Percentiles rank a stretch among this genome's conserved stretches.
Evolutionary conservation across 1,140 invertebrate genomes (phyloP).

Genomic region (Penaeus vannamei): DNA sequence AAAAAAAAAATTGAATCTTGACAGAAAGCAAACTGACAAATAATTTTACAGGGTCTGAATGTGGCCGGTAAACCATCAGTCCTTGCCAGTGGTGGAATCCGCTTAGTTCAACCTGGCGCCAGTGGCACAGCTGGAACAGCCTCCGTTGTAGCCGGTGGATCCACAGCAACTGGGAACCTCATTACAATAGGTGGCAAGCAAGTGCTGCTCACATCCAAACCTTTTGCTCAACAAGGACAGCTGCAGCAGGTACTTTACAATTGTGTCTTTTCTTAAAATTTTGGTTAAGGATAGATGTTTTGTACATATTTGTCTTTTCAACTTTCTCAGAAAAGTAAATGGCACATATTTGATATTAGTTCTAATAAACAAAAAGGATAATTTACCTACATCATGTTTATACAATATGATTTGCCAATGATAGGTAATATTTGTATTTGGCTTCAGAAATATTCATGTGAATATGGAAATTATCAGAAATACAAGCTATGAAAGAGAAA

Average conservation of each 20-base stretch:
- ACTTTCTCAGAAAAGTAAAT: too few relatives aligned
- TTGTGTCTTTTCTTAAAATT: too few relatives aligned
- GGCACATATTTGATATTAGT: too few relatives aligned
- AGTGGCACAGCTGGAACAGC: slow-evolving; percentile 30
- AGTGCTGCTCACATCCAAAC: slow-evolving; percentile 54
- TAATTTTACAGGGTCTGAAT: slow-evolving; percentile 39
- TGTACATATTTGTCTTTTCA: too few relatives aligned
- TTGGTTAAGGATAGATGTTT: too few relatives aligned
- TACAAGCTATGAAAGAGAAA: too few relatives aligned
- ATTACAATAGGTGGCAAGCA: slow-evolving; percentile 60
- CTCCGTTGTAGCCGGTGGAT: slow-evolving; percentile 10
- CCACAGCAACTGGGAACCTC: slow-evolving; percentile 49
- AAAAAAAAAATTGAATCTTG: background rate
- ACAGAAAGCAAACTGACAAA: background rate
- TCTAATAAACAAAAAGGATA: too few relatives aligned
- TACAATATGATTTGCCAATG: too few relatives aligned
- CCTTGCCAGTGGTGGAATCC: slow-evolving; percentile 40
- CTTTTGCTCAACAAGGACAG: slow-evolving; percentile 57
- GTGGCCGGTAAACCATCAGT: slow-evolving; percentile 52
- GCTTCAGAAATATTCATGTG: too few relatives aligned
- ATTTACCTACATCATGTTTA: too few relatives aligned
- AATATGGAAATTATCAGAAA: too few relatives aligned
- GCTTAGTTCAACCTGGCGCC: slow-evolving; percentile 49
- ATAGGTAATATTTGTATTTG: too few relatives aligned
- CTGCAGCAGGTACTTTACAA: slow-evolving; percentile 44